These are phyloP conservation scores for Siderastrea radians DNA, from an alignment of 92 coral and sea anemone species.

Conservation along the genomic window DNA sequence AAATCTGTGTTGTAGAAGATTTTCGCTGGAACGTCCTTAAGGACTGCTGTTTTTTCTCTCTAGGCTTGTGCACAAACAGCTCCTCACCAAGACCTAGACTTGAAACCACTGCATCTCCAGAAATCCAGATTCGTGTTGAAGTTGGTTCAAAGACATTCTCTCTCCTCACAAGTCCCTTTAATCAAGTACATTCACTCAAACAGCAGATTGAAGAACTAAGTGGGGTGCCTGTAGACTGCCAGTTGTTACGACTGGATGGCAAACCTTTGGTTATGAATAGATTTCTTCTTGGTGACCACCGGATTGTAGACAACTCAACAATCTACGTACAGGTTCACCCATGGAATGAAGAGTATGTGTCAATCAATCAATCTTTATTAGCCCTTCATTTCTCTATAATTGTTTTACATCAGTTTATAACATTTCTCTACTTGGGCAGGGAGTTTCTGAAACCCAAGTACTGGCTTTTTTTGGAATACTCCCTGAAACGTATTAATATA, in stretches of 20 bases:
- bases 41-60: not conserved
- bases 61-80: constrained; percentile 1
- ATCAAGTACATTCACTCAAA: constrained; percentile 35
- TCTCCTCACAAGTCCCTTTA: constrained; percentile 37
- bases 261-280: constrained; percentile 36
- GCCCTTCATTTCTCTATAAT: too few species aligned
- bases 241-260: constrained; percentile 26
- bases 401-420: too few species aligned
- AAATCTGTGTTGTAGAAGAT: too few species aligned
- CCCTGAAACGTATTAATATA: too few species aligned
- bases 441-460: too few species aligned
- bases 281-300: constrained; percentile 28
- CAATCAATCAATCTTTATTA: not conserved
- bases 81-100: constrained; percentile 11
- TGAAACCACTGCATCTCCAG: not conserved
- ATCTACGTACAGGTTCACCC: constrained; percentile 50
- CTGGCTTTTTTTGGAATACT: too few species aligned
- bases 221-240: constrained; percentile 50
- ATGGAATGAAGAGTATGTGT: constrained; percentile 50
- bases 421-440: too few species aligned
- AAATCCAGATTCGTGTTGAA: constrained; percentile 29
- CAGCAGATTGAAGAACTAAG: constrained; percentile 35
- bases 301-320: constrained; percentile 23
- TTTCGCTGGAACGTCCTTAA: not conserved
- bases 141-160: constrained; percentile 15